These are phyloP conservation scores for Eubasilissa splendida DNA, from an alignment of 2,888 invertebrate species.

Conservation along the genomic window DNA sequence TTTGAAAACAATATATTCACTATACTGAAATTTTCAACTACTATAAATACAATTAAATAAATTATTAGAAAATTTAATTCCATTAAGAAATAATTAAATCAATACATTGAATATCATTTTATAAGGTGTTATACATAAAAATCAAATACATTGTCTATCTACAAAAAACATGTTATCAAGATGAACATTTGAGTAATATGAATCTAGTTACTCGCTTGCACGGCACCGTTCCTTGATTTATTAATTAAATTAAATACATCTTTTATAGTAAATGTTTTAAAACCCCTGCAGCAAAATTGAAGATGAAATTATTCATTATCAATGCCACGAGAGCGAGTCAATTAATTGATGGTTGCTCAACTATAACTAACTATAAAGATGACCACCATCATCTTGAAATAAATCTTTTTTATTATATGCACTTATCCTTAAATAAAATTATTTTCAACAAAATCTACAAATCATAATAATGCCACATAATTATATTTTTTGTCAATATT, in stretches of 20 bases:
- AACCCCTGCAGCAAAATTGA: too few relatives aligned
- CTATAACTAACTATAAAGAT: not conserved
- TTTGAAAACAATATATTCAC: conserved; percentile 21
- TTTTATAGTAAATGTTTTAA: not conserved
- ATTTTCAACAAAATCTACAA: conserved; percentile 25
- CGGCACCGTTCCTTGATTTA: conserved; percentile 5
- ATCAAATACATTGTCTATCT: conserved; percentile 27
- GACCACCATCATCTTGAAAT: not conserved
- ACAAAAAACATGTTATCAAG: conserved; percentile 12
- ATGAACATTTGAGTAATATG: conserved; percentile 9
- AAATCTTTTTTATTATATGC: conserved; percentile 6
- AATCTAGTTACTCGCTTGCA: conserved; percentile 17
- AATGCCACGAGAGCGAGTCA: not conserved
- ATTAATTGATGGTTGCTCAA: not conserved
- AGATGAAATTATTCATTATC: too few relatives aligned
- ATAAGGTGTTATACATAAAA: conserved; percentile 11
- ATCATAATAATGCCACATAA: conserved; percentile 31
- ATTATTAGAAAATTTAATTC: conserved; percentile 14
- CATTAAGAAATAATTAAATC: conserved; percentile 3
- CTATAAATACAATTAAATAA: conserved; percentile 16
- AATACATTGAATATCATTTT: conserved; percentile 15
- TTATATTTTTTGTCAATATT: conserved; percentile 31
- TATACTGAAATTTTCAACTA: conserved; percentile 4
- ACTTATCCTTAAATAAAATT: conserved; percentile 23
- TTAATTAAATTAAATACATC: not conserved